Conservation (phyloP, 1,140 invertebrate genomes). For the Drosophila neocordata region DNA sequence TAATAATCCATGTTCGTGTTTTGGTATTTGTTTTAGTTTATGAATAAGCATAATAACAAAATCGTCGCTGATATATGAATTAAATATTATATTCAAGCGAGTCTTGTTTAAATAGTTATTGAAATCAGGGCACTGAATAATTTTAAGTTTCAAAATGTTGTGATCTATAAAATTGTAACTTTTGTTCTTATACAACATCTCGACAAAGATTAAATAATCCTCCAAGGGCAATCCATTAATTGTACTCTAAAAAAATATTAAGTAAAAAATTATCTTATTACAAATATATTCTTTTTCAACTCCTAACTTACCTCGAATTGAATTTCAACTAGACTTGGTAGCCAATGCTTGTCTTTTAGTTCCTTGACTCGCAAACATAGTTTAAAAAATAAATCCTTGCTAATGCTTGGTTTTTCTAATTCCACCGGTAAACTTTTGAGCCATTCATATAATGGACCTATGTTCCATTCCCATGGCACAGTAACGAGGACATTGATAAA, state of each 20-base stretch:
- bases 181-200: not conserved
- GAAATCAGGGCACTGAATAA: not conserved
- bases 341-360: too few relatives aligned
- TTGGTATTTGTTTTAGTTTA: not conserved
- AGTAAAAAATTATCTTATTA: too few relatives aligned
- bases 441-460: not conserved
- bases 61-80: not conserved
- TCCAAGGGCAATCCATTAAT: not conserved
- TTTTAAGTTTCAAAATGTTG: not conserved
- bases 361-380: too few relatives aligned
- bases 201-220: not conserved
- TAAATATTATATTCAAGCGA: not conserved
- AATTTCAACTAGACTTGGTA: too few relatives aligned
- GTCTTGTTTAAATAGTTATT: not conserved
- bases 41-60: not conserved
- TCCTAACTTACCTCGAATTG: too few relatives aligned
- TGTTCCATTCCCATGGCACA: not conserved
- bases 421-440: not conserved
- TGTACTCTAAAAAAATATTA: too few relatives aligned
- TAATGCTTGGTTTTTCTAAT: not conserved
- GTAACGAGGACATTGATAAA: slow-evolving; percentile 43
- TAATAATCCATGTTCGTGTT: not conserved
- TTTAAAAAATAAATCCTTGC: too few relatives aligned
- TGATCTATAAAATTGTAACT: not conserved
- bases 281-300: too few relatives aligned